Conservation (phyloP, 1,140 invertebrate genomes). For the Agrilus planipennis region DNA sequence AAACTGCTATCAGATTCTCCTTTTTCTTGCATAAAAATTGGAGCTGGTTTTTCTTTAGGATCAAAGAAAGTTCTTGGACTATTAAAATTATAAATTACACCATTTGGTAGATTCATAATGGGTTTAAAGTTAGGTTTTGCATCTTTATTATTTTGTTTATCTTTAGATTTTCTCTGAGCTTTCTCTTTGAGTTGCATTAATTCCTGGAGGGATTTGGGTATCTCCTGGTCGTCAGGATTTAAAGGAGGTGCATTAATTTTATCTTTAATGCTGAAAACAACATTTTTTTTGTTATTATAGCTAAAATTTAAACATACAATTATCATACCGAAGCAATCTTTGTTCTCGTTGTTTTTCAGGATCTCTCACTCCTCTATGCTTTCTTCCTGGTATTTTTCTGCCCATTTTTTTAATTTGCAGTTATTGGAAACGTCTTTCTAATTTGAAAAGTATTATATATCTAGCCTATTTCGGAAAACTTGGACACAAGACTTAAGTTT, state of each 20-base stretch:
- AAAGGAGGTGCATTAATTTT: conserved; percentile 56
- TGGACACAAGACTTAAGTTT: too few species aligned
- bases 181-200: conserved; percentile 46
- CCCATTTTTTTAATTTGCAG: conserved; percentile 62
- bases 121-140: neutral
- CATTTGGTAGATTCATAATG: conserved; percentile 3
- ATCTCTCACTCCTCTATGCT: conserved; percentile 58
- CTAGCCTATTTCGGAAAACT: too few species aligned
- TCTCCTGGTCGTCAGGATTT: conserved; percentile 48
- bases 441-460: too few species aligned
- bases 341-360: conserved; percentile 48
- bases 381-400: conserved; percentile 59
- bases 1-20: conserved; percentile 37
- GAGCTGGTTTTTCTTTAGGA: conserved; percentile 37
- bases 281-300: conserved; percentile 9
- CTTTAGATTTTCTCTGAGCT: conserved; percentile 24
- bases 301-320: conserved; percentile 10
- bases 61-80: conserved; percentile 9
- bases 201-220: conserved; percentile 47
- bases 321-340: conserved; percentile 29
- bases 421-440: too few species aligned
- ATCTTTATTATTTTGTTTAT: conserved; percentile 11
- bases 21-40: conserved; percentile 36
- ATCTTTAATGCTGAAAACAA: conserved; percentile 44
- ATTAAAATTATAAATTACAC: conserved; percentile 2